Evolutionary conservation across 2,888 invertebrate genomes (phyloP), one percentile per base, ranked within the genome.

Genomic region (Oligia fasciuncula): DNA sequence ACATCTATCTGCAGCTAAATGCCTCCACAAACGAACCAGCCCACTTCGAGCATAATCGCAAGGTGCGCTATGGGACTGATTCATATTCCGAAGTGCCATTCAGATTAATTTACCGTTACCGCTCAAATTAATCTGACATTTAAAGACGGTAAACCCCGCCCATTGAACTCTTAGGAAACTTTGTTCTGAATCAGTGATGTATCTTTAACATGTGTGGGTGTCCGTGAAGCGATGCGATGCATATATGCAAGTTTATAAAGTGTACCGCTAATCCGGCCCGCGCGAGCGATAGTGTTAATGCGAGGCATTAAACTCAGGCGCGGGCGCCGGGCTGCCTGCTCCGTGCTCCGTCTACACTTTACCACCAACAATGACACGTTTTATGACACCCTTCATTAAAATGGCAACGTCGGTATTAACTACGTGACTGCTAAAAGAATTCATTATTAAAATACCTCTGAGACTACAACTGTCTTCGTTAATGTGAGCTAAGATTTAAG

Each of bases 361-460:
- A 79, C 82, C 86, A 85, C 88, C 90, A 90, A 93, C 93, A 93
- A 93, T 92, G 93, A 93, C 92, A 93, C 91, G 91, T 93, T 95
- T 94, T 95, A 95, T 94, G 93, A 92, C 91, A 91, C 91, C 90
- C 91, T 94, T 94, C 94, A 94, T 95, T 95, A 94, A 93, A 95
- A 94, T 91, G 87, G 90, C 91, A 89, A 92, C 92, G 91, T 88
- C 88, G 91, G 92, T 94, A 94, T 95, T 95, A 95, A 95, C 89
- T 94, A 94, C 95, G 96, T 95, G 95, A 93, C 90, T 88, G 89
- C 90, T 92, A 91, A 92, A 95, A 95, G 94, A 96, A 95, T 95
- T 95, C 95, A 94, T 95, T 95, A 96, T 95, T 95, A 94, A 95
- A 96, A 95, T 94, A 93, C 94, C 95, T 94, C 89, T 89, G 93